phyloP scores from a whole-genome alignment of 2,113 vertebrate species.

The Perccottus glenii region DNA sequence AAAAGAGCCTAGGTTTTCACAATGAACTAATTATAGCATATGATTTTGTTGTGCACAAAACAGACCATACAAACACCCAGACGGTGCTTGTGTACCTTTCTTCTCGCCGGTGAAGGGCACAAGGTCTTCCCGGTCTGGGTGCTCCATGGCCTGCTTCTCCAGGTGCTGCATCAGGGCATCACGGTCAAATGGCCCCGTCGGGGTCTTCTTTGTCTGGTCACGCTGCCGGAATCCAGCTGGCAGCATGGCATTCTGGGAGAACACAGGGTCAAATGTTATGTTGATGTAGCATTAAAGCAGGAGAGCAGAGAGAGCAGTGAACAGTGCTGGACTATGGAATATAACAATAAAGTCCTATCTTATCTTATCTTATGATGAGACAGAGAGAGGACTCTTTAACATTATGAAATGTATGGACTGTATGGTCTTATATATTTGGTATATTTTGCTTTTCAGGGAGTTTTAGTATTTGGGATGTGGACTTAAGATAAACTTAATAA shows the following conservation, averaged over 20 bases:
- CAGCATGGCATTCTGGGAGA: conserved; percentile 88
- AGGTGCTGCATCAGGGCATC: conserved; percentile 89
- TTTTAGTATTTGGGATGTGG: no score
- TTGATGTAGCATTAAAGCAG: conserved; percentile 14
- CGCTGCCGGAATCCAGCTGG: conserved; percentile 90
- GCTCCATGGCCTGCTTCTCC: conserved; percentile 89
- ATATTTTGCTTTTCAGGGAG: no score
- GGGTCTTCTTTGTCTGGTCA: conserved; percentile 92
- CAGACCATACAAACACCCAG: background rate
- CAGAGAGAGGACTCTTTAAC: no score
- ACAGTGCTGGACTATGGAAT: background rate
- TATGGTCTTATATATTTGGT: no score
- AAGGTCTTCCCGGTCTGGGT: conserved; percentile 86
- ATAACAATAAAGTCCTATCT: no score
- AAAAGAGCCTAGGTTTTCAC: no score
- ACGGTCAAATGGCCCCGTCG: conserved; percentile 87
- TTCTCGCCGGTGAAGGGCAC: conserved; percentile 94
- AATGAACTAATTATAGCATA: no score
- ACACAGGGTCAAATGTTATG: conserved; percentile 21
- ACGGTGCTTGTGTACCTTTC: conserved; percentile 78
- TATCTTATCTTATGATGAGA: no score
- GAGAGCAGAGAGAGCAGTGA: background rate
- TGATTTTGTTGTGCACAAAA: background rate
- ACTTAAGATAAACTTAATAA: no score
- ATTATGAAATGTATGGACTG: no score